Evolutionary conservation across 2,888 invertebrate species (phyloP), one percentile per base, ranked within the genome.

Genomic region (Ischnus inquisitorius): DNA sequence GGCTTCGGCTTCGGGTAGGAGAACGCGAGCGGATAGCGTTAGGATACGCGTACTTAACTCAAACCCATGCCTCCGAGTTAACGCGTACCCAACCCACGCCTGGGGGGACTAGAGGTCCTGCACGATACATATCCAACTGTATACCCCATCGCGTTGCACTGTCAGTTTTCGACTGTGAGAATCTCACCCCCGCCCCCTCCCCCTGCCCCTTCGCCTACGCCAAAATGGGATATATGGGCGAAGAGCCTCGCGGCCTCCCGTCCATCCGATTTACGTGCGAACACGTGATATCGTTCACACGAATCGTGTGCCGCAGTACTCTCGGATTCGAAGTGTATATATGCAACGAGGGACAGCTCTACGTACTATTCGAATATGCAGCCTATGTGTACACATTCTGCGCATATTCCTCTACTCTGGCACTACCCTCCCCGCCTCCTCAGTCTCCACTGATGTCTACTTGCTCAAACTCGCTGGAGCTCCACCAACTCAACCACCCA

Each of bases 201-300:
- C 6, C 34, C 34, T 8, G 4, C 34, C 6, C 34, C 34, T 34
- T 34, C 28, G 16, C 39, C 64, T 46, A 28, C 64, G 19, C 64
- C 39, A 34, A 39, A 64, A 48, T n/a, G n/a, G 39, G 64, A 34
- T 39, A 34, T 64, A 60, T 60, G 60, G 39, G 34, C 34, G 1
- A 34, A 34, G 34, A 39, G 16, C 62, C 64, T 75, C 64, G 39
- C 62, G 64, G 75, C 19, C 62, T 75, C 64, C 68, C 83, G 80
- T 80, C 80, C 80, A 68, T 84, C 83, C 68, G 67, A 68, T 84
- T 86, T 74, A 86, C 79, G 84, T 84, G 86, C 79, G 80, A 84
- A 83, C 87, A 87, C 85, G 87, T 87, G 87, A 86, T 86, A 85
- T 81, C 80, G 85, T 85, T 87, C 87, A 83, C 86, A 87, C 87